Evolutionary conservation across 2,888 invertebrate species (phyloP), one percentile per base, ranked within the genome.

Genomic region (Sipha maydis): DNA sequence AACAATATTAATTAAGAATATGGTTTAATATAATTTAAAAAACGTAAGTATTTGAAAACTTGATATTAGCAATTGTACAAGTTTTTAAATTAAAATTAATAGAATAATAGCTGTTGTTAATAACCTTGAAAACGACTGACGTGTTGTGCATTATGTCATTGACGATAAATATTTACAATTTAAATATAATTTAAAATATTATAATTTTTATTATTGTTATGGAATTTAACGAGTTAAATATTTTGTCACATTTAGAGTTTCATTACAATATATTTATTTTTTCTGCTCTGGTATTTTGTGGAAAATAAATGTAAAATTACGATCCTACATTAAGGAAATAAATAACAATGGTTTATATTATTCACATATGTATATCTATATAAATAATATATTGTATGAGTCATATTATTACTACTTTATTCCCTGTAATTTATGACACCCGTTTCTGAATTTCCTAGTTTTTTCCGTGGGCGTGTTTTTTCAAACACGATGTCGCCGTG

Each of bases 381-480:
- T 17, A n/a, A 28, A 69, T 61, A 41, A n/a, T 25, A 48, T 38
- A 54, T 75, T 61, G 34, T 84, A 41, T 84, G 84, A 77, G 67
- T 77, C 77, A 77, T 75, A 83, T 14, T 75, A n/a, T 21, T 56
- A 56, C 78, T 61, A 61, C 69, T 41, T 41, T 77, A 85, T 77
- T 85, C 28, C 0, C 67, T 19, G 31, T 85, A 67, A 67, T 77
- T 48, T 77, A 85, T 56, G 75, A 75, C 67, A 67, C 76, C 25
- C 48, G 67, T 38, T 67, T 67, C 67, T 11, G 67, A 67, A 67
- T 67, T 38, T 67, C n/a, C 41, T 67, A 77, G 48, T 85, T 61
- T 67, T 77, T 85, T 11, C 75, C 67, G 67, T 77, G 76, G 76
- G 84, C 67, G 84, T 85, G 77, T 77, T 75, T 56, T 69, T 3